Base-by-base conservation (phyloP, 1,140 invertebrate genomes). In the Diploscapter pachys region DNA sequence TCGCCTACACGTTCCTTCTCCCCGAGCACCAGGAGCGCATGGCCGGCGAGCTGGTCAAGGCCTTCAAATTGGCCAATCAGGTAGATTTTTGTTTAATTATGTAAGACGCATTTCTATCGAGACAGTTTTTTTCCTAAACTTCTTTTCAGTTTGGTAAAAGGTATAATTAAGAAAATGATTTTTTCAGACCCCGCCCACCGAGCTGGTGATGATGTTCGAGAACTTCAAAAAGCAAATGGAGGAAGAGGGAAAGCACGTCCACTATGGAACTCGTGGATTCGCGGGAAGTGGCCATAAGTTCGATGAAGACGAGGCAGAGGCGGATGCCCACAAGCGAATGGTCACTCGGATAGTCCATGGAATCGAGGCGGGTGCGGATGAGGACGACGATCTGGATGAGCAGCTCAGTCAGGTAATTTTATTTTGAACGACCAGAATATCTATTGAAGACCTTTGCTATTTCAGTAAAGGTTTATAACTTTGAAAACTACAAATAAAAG, bases 401-500 rank as follows among this genome's bases (percentile, higher is more conserved):
- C 31, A 31, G 31, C 31, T 31, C 31, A 31, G 31, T 31, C 31
- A 31, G 31, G 31, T 31, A 31, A 31, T 31, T 31, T 31, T 31
- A 31, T 31, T 31, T 31, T 31, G 31, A 31, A 31, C 31, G 95
- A 95, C 0, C 87, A 98, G 0, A 96, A 90, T 51, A 78, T 86
- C 65, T 84, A 85, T 66, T 72, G 72, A 11, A 79, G 77, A 62
- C 96, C 31, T 31, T 31, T 31, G 31, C 31, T 31, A 31, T 31
- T 31, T 31, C 1, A 31, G 31, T 31, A 31, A 31, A 98, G 83
- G 96, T 99, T 85, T 96, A 99, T 84, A 96, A 99, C 82, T 91
- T 96, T 71, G 95, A 95, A 83, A 94, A 99, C 76, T 96, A 99
- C 83, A 93, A 96, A 85, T 94, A 98, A 86, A 98, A 99, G 79